Base-by-base conservation (phyloP, 1,140 invertebrate genomes). In the Rhagoletis zephyria region DNA sequence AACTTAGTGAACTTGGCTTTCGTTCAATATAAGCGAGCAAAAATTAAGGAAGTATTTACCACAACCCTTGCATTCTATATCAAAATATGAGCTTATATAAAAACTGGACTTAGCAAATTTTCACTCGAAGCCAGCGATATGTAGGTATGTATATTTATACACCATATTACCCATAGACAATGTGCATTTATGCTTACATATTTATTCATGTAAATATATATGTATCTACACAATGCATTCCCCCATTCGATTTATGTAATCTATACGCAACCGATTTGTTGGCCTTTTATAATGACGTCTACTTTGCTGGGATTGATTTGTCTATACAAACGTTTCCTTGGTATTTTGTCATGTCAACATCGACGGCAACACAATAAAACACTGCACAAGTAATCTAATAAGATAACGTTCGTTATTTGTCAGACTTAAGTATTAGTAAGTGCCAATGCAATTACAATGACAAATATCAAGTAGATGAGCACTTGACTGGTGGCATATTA, bases 321-420 rank as follows among this genome's bases (percentile, higher is more conserved):
- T 56, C 30, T 30, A 30, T 30, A 30, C 30, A 30, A 30, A 19
- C 74, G 30, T 56, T 56, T 45, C 48, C 7, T 59, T 56, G 45
- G 48, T 10, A 81, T 81, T 81, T 56, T 56, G 74, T 56, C 67
- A 74, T 81, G 74, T 42, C 74, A 81, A 81, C 9, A 56, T 45
- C 74, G 45, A 56, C 19, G 56, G 10, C 40, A 70, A 45, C 42
- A 19, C 14, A 81, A 51, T 12, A 51, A 56, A 16, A 30, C 19
- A 56, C 16, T 10, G 5, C 48, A 56, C 16, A 19, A 56, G 85
- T 61, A 85, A 85, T 85, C 85, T 85, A 85, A 85, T 85, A 30
- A 63, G 85, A 85, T 85, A 85, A 85, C 63, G 85, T 85, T 85
- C 63, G 85, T 85, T 85, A 85, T 85, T 85, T 85, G 60, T 85